Percentiles rank a stretch among this genome's conserved stretches.
phyloP scores from a whole-genome alignment of 2,797 vertebrate genomes.

The Sebastiscus albofasciatus region DNA sequence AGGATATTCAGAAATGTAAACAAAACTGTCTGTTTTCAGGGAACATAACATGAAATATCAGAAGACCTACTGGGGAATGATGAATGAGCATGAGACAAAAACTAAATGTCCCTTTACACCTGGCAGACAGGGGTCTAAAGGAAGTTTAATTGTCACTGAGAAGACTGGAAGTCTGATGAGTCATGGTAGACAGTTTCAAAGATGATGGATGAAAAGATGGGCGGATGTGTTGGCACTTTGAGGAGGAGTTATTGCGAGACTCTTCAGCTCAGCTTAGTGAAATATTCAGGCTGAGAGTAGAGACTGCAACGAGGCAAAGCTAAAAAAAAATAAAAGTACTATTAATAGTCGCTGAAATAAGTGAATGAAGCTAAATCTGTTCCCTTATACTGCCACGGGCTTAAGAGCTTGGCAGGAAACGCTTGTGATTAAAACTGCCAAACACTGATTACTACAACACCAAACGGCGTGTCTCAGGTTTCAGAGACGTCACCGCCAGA shows the following conservation, averaged over 20 bases:
- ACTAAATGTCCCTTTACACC: slow-evolving; percentile 9
- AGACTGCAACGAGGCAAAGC: slow-evolving; percentile 23
- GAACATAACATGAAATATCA: slow-evolving; percentile 17
- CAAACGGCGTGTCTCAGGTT: slow-evolving; percentile 46
- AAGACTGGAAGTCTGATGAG: slow-evolving; percentile 17
- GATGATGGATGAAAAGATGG: slow-evolving; percentile 29
- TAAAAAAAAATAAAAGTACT: slow-evolving; percentile 12
- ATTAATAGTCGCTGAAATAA: slow-evolving; percentile 68
- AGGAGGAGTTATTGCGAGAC: slow-evolving; percentile 16
- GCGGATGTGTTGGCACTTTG: background rate
- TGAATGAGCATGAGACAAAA: slow-evolving; percentile 16
- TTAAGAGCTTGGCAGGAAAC: slow-evolving; percentile 66
- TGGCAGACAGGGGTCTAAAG: background rate
- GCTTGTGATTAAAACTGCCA: slow-evolving; percentile 68
- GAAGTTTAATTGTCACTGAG: background rate
- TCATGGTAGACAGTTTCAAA: slow-evolving; percentile 7
- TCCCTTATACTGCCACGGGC: slow-evolving; percentile 44
- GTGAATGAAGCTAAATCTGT: slow-evolving; percentile 62
- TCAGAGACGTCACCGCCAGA: slow-evolving; percentile 41
- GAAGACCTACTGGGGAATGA: slow-evolving; percentile 4
- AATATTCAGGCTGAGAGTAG: slow-evolving; percentile 28
- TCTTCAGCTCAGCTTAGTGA: slow-evolving; percentile 27
- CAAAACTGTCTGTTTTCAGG: slow-evolving; percentile 14
- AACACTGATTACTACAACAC: slow-evolving; percentile 66
- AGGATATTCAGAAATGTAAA: slow-evolving; percentile 15